phyloP scores from a whole-genome alignment of 2,797 vertebrate species.

The Kryptopterus vitreolus region DNA sequence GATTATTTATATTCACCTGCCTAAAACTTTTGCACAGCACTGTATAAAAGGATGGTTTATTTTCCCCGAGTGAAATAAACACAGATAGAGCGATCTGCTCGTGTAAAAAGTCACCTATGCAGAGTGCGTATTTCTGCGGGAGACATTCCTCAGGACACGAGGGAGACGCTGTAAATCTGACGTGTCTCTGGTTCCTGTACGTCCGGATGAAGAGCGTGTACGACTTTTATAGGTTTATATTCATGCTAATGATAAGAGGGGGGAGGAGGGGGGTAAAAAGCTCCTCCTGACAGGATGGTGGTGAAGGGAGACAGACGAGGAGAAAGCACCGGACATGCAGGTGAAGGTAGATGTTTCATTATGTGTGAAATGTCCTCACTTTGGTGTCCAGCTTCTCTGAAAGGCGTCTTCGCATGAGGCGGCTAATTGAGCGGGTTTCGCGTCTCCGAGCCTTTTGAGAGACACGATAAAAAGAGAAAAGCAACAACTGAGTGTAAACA shows the following conservation, averaged over 20 bases:
- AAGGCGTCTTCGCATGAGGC: conserved; percentile 37
- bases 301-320: neutral
- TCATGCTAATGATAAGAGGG: conserved; percentile 1
- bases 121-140: neutral
- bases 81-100: neutral
- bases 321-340: neutral
- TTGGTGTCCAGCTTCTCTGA: conserved; percentile 29
- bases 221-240: neutral
- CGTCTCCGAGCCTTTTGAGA: conserved; percentile 40
- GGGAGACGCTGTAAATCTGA: too few relatives aligned
- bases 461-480: conserved; percentile 49
- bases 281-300: neutral
- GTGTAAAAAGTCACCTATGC: neutral
- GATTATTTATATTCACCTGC: too few relatives aligned
- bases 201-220: neutral
- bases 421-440: conserved; percentile 55
- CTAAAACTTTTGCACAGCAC: too few relatives aligned
- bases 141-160: neutral
- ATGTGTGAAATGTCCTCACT: conserved; percentile 47
- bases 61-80: too few relatives aligned
- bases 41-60: too few relatives aligned
- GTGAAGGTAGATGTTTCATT: conserved; percentile 40
- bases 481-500: conserved; percentile 55
- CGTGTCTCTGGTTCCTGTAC: neutral
- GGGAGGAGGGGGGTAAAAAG: too few relatives aligned